Conservation (phyloP, 2,888 invertebrate species). For the Campoplex nolae region DNA sequence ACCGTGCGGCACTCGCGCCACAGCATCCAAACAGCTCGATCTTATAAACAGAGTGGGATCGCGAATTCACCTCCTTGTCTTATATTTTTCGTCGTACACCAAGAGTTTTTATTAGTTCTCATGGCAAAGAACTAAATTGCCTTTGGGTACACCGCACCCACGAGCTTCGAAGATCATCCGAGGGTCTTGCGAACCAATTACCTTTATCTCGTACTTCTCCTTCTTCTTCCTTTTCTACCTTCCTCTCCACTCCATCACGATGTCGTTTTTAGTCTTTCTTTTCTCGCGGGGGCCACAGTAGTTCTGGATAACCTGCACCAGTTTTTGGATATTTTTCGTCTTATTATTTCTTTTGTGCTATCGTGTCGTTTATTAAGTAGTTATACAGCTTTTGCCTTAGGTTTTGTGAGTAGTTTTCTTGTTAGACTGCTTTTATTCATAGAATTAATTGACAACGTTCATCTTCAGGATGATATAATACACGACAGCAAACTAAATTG, state of each 20-base stretch:
- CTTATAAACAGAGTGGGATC: constrained; percentile 37
- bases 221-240: constrained; percentile 44
- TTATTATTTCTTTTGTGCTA: neutral
- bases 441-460: neutral
- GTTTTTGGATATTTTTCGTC: neutral
- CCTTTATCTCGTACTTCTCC: constrained; percentile 68
- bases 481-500: neutral
- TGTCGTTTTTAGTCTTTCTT: constrained; percentile 53
- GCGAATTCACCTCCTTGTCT: constrained; percentile 49
- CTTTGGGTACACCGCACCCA: constrained; percentile 61
- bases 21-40: constrained; percentile 57
- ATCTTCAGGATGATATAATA: neutral
- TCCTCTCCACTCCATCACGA: constrained; percentile 26
- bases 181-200: constrained; percentile 73
- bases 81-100: constrained; percentile 69
- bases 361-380: neutral
- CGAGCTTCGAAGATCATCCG: constrained; percentile 71
- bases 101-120: constrained; percentile 72
- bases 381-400: neutral
- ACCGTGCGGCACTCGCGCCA: constrained; percentile 50
- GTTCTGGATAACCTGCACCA: neutral
- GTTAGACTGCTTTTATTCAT: neutral
- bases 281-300: constrained; percentile 35
- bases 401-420: neutral
- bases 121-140: constrained; percentile 73